A percentile compares a stretch with the other conserved stretches of the same genome.
phyloP scores from a whole-genome alignment of 2,888 invertebrate genomes.

The Stegophylla sp. region DNA sequence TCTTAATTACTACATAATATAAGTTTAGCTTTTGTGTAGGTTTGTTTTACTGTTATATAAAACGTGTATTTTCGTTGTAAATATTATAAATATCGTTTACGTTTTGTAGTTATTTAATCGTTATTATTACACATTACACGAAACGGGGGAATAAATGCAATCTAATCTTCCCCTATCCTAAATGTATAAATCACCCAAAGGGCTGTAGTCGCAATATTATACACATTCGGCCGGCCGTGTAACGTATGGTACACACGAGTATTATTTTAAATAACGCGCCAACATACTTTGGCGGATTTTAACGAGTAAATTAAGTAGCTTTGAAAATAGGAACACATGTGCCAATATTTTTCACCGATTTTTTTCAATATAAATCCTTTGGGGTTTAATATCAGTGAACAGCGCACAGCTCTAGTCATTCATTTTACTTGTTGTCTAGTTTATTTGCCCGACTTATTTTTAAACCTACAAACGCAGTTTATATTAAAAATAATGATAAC shows the following conservation, averaged over 20 bases:
- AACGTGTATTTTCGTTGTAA: background rate
- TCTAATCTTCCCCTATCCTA: background rate
- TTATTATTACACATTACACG: background rate
- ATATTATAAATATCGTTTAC: conserved; percentile 8
- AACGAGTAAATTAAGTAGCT: conserved; percentile 16
- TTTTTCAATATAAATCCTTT: background rate
- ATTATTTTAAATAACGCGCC: no score
- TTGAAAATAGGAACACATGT: background rate
- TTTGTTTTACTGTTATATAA: background rate
- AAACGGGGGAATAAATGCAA: conserved; percentile 13
- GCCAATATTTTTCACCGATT: conserved; percentile 21
- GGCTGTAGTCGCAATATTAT: background rate
- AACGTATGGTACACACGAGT: no score
- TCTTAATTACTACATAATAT: no score
- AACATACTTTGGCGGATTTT: background rate
- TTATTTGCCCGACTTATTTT: background rate
- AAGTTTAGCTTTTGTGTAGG: background rate
- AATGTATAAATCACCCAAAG: background rate
- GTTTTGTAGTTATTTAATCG: background rate
- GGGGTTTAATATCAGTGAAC: background rate
- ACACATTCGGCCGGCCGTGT: background rate
- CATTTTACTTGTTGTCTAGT: conserved; percentile 21
- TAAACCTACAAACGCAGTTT: background rate
- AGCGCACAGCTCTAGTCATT: background rate
- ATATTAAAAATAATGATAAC: conserved; percentile 17